phyloP scores from a whole-genome alignment of 2,888 invertebrate genomes.

The Pristionchus exspectatus region DNA sequence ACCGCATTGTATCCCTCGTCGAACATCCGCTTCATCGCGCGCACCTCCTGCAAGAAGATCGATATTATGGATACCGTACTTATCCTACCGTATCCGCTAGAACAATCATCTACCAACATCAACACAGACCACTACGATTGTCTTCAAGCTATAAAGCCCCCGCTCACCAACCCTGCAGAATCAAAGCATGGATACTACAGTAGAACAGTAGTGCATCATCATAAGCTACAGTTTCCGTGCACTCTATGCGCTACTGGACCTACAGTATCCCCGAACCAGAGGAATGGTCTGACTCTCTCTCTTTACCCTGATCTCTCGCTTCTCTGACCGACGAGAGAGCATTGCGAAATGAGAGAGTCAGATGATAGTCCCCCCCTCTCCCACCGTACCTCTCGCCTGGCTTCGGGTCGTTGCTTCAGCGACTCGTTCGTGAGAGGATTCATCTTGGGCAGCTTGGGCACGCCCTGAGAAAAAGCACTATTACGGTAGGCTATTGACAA shows the following conservation, averaged over 20 bases:
- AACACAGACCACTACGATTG: too few relatives aligned
- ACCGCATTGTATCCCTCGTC: conserved; percentile 30
- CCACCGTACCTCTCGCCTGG: not conserved
- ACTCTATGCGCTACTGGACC: not conserved
- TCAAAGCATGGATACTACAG: too few relatives aligned
- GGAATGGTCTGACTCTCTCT: too few relatives aligned
- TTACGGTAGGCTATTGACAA: not conserved
- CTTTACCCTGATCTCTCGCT: too few relatives aligned
- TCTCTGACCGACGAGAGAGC: too few relatives aligned
- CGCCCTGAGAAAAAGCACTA: not conserved
- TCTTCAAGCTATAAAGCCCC: too few relatives aligned
- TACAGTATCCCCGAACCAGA: not conserved
- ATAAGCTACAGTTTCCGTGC: not conserved
- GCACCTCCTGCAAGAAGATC: not conserved
- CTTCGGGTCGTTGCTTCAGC: not conserved
- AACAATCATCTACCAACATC: too few relatives aligned
- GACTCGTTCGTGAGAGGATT: not conserved
- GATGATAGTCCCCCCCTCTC: not conserved
- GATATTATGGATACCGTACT: not conserved
- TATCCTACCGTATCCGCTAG: not conserved
- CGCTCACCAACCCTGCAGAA: too few relatives aligned
- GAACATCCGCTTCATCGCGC: conserved; percentile 44
- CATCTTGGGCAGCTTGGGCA: conserved; percentile 7
- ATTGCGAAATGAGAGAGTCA: too few relatives aligned
- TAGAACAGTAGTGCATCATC: too few relatives aligned